These are phyloP conservation scores for Drosophila pseudoobscura DNA, from an alignment of 1,140 invertebrate species.

Conservation along the genomic window DNA sequence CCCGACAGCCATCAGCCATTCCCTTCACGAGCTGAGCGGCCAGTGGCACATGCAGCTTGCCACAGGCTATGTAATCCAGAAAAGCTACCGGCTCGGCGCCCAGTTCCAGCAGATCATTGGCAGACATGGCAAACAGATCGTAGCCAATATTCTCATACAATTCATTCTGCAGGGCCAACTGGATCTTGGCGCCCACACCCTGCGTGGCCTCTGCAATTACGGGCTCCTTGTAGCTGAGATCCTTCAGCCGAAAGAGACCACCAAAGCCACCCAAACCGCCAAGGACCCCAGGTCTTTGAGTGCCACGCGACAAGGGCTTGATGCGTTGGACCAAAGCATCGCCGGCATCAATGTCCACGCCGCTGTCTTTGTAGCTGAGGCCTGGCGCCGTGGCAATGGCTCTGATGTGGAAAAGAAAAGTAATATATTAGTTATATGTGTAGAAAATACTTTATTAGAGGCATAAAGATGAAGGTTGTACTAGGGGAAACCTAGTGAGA, in stretches of 20 bases:
- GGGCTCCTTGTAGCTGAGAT: slow-evolving; percentile 88
- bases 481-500: background rate
- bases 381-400: slow-evolving; percentile 77
- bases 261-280: slow-evolving; percentile 96
- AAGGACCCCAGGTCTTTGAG: slow-evolving; percentile 89
- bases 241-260: slow-evolving; percentile 92
- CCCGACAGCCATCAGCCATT: slow-evolving; percentile 93
- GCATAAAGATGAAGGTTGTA: background rate
- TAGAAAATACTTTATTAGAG: too few relatives aligned
- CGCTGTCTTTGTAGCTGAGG: slow-evolving; percentile 95
- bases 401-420: slow-evolving; percentile 9
- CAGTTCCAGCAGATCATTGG: slow-evolving; percentile 97
- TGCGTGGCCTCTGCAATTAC: slow-evolving; percentile 95
- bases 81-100: slow-evolving; percentile 98
- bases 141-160: slow-evolving; percentile 95
- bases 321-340: slow-evolving; percentile 93
- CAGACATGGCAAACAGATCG: slow-evolving; percentile 99
- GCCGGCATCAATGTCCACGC: slow-evolving; percentile 96
- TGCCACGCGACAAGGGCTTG: slow-evolving; percentile 89
- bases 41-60: slow-evolving; percentile 90
- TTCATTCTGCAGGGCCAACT: slow-evolving; percentile 92
- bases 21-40: slow-evolving; percentile 92
- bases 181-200: slow-evolving; percentile 97
- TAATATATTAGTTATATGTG: background rate
- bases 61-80: slow-evolving; percentile 98